phyloP scores from a whole-genome alignment of 2,113 vertebrate species.

The Chloropsis cyanopogon region DNA sequence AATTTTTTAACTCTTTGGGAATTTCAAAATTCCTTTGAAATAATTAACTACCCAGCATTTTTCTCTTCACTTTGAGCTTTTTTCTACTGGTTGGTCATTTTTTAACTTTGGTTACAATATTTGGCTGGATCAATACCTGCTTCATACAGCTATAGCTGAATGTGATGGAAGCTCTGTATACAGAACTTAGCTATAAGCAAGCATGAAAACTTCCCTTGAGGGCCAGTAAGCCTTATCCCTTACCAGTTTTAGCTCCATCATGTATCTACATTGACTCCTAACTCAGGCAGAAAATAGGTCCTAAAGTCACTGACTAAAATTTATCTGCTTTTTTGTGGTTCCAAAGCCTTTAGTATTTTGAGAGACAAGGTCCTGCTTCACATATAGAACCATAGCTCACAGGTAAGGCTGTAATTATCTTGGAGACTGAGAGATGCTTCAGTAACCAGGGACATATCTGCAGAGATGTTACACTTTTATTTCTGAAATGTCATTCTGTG shows the following conservation, averaged over 20 bases:
- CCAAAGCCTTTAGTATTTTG: background rate
- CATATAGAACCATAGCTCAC: background rate
- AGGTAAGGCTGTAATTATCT: background rate
- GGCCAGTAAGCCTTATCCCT: background rate
- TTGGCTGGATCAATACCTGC: background rate
- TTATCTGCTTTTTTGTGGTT: background rate
- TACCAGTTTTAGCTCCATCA: background rate
- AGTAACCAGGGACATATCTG: background rate
- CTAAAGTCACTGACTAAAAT: background rate
- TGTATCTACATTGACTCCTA: background rate
- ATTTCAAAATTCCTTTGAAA: background rate
- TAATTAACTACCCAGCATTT: background rate
- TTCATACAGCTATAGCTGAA: background rate
- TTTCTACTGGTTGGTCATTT: background rate
- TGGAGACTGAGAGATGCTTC: background rate
- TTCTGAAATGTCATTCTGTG: slow-evolving; percentile 38
- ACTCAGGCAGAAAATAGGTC: background rate
- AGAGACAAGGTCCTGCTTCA: background rate
- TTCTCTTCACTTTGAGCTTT: background rate
- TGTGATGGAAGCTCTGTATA: background rate
- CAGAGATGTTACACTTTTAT: background rate
- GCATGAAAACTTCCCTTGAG: background rate
- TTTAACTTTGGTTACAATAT: background rate
- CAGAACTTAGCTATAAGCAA: background rate
- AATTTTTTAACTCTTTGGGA: background rate